phyloP scores from a whole-genome alignment of 2,113 vertebrate genomes.

The Vicugna pacos region DNA sequence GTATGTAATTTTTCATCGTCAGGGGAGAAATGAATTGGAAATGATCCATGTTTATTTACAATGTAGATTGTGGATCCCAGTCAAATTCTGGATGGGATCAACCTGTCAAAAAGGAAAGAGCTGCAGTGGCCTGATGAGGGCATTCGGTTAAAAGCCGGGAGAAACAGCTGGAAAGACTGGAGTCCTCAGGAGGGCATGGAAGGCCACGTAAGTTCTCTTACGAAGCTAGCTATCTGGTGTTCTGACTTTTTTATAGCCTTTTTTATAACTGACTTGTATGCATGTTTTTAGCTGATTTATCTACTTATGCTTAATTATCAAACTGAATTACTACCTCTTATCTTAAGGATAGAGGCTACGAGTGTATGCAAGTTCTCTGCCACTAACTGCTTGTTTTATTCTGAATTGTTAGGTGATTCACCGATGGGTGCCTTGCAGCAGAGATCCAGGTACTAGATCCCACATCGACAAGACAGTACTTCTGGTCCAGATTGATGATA shows the following conservation, averaged over 20 bases:
- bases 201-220: slow-evolving; percentile 94
- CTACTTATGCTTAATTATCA: background rate
- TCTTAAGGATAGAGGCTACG: background rate
- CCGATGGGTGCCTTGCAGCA: slow-evolving; percentile 99
- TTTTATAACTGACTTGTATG: background rate
- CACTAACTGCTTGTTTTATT: slow-evolving; percentile 4
- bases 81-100: slow-evolving; percentile 97
- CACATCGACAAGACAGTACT: slow-evolving; percentile 99
- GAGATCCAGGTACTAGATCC: slow-evolving; percentile 96
- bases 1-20: background rate
- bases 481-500: slow-evolving; percentile 99
- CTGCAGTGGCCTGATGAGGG: slow-evolving; percentile 98
- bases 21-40: slow-evolving; percentile 66
- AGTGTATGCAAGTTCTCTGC: background rate
- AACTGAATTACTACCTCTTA: background rate
- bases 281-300: background rate
- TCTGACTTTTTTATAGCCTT: background rate
- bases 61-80: slow-evolving; percentile 93
- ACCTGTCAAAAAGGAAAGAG: slow-evolving; percentile 97
- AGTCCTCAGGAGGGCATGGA: slow-evolving; percentile 99
- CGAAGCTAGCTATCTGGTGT: accelerated
- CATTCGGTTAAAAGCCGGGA: slow-evolving; percentile 95
- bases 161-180: slow-evolving; percentile 99
- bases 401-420: slow-evolving; percentile 95
- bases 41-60: slow-evolving; percentile 78